A percentile compares a stretch with the other conserved stretches of the same genome.
Conservation (phyloP, 2,888 invertebrate species). For the Zaprionus bogoriensis region DNA sequence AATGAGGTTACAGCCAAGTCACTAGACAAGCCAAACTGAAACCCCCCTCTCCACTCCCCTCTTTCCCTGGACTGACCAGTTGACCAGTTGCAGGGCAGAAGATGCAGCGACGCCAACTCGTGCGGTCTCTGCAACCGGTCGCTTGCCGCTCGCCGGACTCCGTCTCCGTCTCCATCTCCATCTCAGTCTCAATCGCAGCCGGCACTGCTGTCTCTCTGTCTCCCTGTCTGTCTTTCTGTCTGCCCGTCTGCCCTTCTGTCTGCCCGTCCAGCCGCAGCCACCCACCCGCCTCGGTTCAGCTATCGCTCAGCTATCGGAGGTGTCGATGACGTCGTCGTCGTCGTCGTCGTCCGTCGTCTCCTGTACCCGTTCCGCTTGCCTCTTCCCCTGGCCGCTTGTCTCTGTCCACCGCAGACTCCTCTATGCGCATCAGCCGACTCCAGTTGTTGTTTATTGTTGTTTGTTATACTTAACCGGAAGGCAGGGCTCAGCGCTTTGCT, state of each 20-base stretch:
- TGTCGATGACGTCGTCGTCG: constrained; percentile 75
- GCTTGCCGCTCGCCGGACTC: constrained; percentile 5
- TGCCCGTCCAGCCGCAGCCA: constrained; percentile 38
- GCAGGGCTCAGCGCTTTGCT: constrained; percentile 25
- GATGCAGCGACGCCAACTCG: constrained; percentile 43
- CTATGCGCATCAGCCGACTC: constrained; percentile 16
- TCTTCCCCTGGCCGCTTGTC: constrained; percentile 5
- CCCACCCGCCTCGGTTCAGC: constrained; percentile 58
- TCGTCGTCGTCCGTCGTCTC: constrained; percentile 27
- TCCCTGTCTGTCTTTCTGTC: constrained; percentile 1
- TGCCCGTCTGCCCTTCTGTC: neutral
- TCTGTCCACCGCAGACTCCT: constrained; percentile 22
- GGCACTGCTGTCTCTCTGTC: neutral
- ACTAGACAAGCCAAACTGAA: constrained; percentile 68
- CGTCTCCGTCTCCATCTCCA: constrained; percentile 9
- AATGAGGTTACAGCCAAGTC: constrained; percentile 80
- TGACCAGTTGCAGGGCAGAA: constrained; percentile 46
- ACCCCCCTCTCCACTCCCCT: neutral
- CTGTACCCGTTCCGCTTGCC: constrained; percentile 14
- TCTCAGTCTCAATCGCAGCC: constrained; percentile 9
- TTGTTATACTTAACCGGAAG: constrained; percentile 37
- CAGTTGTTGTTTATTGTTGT: constrained; percentile 50
- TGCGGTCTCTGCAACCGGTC: constrained; percentile 56
- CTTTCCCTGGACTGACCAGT: constrained; percentile 6
- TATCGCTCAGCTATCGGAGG: constrained; percentile 73